Evolutionary conservation across 2,888 invertebrate species (phyloP).

Genomic region (Operophtera brumata): DNA sequence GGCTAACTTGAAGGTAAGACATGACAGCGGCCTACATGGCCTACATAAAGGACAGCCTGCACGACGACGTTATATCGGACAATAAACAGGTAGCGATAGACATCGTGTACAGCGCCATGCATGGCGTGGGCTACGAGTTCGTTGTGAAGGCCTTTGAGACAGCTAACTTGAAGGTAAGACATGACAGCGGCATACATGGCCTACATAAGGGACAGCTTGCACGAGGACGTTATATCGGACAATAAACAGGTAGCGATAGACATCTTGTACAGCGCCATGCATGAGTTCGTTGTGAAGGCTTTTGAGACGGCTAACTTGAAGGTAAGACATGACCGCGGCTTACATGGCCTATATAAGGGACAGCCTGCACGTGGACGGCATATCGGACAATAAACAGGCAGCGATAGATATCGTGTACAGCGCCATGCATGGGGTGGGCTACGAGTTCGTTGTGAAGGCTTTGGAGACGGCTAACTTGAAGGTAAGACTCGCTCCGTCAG

Average conservation of each 20-base stretch:
- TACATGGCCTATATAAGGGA: constrained; percentile 84
- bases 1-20: constrained; percentile 86
- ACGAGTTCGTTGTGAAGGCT: constrained; percentile 86
- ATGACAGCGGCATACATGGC: constrained; percentile 87
- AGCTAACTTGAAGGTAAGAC: constrained; percentile 86
- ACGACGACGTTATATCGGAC: constrained; percentile 74
- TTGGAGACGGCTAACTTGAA: constrained; percentile 88
- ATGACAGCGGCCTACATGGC: constrained; percentile 85
- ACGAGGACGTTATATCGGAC: constrained; percentile 74
- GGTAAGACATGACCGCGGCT: constrained; percentile 83
- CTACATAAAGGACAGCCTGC: constrained; percentile 77
- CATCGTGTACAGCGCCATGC: constrained; percentile 97
- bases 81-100: constrained; percentile 81
- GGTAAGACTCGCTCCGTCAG: too few relatives aligned
- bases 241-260: constrained; percentile 81
- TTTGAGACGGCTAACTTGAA: constrained; percentile 88
- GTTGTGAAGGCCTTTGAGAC: constrained; percentile 87
- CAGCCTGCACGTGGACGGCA: constrained; percentile 74
- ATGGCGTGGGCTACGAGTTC: constrained; percentile 95
- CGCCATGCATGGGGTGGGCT: constrained; percentile 99
- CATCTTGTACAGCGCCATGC: constrained; percentile 97
- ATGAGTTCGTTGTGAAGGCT: constrained; percentile 87
- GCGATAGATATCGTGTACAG: constrained; percentile 90
- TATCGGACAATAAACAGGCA: constrained; percentile 79
- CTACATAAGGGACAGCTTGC: constrained; percentile 77